Evolutionary conservation across 2,113 vertebrate species (phyloP).

Genomic region (Paratilapia polleni): DNA sequence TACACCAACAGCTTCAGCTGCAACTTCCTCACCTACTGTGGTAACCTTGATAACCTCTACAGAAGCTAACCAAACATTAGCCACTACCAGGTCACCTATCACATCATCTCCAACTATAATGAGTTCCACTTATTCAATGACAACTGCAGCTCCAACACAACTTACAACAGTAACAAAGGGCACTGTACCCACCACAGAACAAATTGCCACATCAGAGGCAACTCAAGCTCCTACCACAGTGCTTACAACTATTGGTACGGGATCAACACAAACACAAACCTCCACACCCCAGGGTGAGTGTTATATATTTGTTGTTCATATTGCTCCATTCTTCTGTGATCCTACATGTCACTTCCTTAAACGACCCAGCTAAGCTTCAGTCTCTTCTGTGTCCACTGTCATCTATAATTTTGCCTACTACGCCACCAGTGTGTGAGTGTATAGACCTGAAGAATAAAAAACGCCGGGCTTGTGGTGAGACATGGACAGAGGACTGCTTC

Average conservation of each 20-base stretch:
- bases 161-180: background rate
- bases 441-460: constrained; percentile 42
- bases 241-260: background rate
- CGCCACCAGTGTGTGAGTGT: constrained; percentile 39
- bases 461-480: constrained; percentile 49
- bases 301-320: background rate
- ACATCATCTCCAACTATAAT: background rate
- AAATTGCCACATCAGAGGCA: background rate
- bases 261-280: background rate
- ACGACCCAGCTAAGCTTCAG: background rate
- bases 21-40: background rate
- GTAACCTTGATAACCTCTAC: background rate
- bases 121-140: background rate
- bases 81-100: background rate
- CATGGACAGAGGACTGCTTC: constrained; percentile 74
- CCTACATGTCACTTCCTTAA: background rate
- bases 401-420: background rate
- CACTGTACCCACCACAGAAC: background rate
- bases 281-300: background rate
- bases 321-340: background rate
- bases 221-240: background rate
- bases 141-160: background rate
- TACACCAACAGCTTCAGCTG: background rate
- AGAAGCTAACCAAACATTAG: background rate
- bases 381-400: background rate